Evolutionary conservation across 1,140 invertebrate genomes (phyloP), one percentile per base, ranked within the genome.

Genomic region (Mactra quadrangularis): DNA sequence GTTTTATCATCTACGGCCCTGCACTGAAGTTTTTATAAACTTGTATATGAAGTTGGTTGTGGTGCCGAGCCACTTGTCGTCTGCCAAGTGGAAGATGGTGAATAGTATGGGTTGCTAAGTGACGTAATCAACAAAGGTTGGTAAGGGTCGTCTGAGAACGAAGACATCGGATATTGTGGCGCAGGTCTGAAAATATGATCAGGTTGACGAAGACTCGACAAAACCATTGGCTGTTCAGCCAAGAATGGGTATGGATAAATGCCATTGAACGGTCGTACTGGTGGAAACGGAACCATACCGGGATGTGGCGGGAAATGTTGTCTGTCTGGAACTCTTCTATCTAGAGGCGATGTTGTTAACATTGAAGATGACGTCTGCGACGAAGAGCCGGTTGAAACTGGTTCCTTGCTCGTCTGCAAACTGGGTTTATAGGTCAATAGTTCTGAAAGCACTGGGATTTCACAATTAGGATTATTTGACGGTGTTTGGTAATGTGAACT

Each of bases 191-290:
- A 88, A 7, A 85, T 41, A 45, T 74, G 79, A 27, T 91, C 89
- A 4, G 83, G 64, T 47, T 88, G 90, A 1, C 89, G 84, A 11
- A 89, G 53, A n/a, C 82, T 84, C 57, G 88, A 90, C 52, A 89
- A 71, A 59, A 91, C 59, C 72, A 88, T 71, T 0, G 88, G 87
- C n/a, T 87, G 86, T 19, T 90, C 90, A 22, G 88, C 88, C 9
- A 90, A 77, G 27, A 91, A 86, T 13, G 87, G 89, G 50, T 87
- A 89, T 11, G 89, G 89, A 62, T 86, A 90, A n/a, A 91, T 83
- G 0, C 88, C 82, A 47, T 85, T 88, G 41, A 83, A 53, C 1
- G 83, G 72, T 62, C 72, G 66, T n/a, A 64, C 77, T 0, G 64
- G 35, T 1, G 86, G 47, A 22, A 82, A 82, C 0, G 77, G 68